phyloP scores from a whole-genome alignment of 2,888 invertebrate species.

The Frankliniella fusca region DNA sequence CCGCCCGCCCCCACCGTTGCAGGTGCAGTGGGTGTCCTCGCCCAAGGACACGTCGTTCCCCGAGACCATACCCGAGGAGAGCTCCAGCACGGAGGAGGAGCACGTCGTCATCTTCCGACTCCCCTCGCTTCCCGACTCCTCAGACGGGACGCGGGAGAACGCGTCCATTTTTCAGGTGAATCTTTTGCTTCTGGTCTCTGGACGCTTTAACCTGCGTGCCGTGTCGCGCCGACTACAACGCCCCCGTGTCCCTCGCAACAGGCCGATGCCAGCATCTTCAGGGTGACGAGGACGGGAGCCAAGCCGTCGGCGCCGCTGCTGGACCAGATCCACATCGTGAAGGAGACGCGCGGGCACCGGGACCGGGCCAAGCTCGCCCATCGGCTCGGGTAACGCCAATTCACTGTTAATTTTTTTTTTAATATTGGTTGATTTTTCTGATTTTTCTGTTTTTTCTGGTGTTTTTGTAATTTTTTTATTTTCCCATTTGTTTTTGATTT shows the following conservation, averaged over 20 bases:
- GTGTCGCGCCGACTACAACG: background rate
- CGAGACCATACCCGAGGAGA: constrained; percentile 89
- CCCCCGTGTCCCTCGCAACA: constrained; percentile 40
- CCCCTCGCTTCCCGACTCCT: constrained; percentile 65
- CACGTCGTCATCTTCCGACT: constrained; percentile 85
- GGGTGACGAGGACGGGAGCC: constrained; percentile 47
- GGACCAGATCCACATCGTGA: background rate
- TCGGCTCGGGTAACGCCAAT: background rate
- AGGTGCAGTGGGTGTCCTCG: constrained; percentile 75
- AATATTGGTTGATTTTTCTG: too few species aligned
- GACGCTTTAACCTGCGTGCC: background rate
- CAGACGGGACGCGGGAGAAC: constrained; percentile 66
- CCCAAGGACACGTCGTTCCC: constrained; percentile 86
- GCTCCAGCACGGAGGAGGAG: constrained; percentile 87
- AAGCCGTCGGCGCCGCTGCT: constrained; percentile 9
- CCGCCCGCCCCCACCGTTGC: background rate
- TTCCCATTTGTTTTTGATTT: too few species aligned
- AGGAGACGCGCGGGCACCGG: background rate
- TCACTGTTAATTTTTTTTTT: too few species aligned
- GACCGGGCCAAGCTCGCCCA: background rate
- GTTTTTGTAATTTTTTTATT: too few species aligned
- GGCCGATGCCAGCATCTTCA: constrained; percentile 76
- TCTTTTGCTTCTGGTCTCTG: background rate
- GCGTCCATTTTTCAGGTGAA: constrained; percentile 70
- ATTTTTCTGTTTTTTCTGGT: too few species aligned